Evolutionary conservation across 2,888 invertebrate genomes (phyloP), one percentile per base, ranked within the genome.

Genomic region (Tinea pellionella): DNA sequence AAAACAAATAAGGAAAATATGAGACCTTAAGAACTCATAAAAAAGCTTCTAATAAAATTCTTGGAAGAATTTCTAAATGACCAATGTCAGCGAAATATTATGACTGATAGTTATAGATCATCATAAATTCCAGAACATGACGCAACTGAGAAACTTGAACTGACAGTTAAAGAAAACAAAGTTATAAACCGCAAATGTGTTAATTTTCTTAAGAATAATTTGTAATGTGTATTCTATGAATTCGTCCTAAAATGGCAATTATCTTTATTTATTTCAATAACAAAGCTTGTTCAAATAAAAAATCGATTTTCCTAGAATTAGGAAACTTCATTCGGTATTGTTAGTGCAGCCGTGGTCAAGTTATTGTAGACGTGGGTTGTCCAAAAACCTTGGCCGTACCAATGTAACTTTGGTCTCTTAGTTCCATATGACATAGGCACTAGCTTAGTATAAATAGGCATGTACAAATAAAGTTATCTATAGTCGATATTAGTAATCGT

Each of bases 1-100:
- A 37, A 37, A 9, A 6, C 37, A 37, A 37, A 37, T 9, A 37
- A 37, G 37, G 37, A 37, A 37, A 37, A 37, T 9, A 12, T 6
- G 9, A 37, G 37, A 12, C n/a, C 9, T 12, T 6, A 37, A 37
- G 9, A 37, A 2, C 3, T 6, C 9, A 37, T 9, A 37, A 37
- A 37, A 37, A 37, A 37, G 37, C 37, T 2, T 24, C 24, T 37
- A 37, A 18, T 47, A 47, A 15, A 47, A n/a, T 47, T 47, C 47
- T 47, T 9, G 9, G 47, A 47, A 47, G 47, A 47, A 47, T 47
- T 47, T 47, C 47, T 47, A 47, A 47, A 47, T 47, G 18, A 47
- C 47, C 47, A 15, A 47, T 47, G 2, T 47, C 3, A 16, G 47
- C 47, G 9, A 47, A 47, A 47, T 16, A 18, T 47, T 37, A 37